A percentile compares a stretch with the other conserved stretches of the same genome.
These are phyloP conservation scores for Riptortus pedestris DNA, from an alignment of 1,140 invertebrate genomes.

Conservation along the genomic window DNA sequence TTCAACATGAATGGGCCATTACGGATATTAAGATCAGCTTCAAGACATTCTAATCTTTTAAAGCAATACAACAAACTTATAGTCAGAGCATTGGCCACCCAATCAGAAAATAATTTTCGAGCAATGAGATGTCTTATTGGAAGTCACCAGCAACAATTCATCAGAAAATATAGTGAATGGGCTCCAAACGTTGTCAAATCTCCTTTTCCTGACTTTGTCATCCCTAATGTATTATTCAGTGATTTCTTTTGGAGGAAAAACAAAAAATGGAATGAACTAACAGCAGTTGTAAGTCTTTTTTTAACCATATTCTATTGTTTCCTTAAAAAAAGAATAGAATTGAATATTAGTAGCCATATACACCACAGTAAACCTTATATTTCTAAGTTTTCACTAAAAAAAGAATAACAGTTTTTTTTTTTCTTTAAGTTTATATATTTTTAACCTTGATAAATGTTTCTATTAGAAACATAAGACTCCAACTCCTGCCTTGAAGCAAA, in stretches of 20 bases:
- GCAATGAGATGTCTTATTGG: too few species aligned
- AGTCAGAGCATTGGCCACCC: neutral
- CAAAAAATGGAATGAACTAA: conserved; percentile 46
- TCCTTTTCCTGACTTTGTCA: conserved; percentile 39
- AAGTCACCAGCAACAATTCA: neutral
- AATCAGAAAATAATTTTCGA: too few species aligned
- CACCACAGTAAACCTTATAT: too few species aligned
- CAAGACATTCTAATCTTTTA: neutral
- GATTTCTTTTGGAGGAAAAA: conserved; percentile 53
- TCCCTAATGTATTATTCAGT: conserved; percentile 45
- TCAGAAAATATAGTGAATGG: neutral
- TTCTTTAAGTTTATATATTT: too few species aligned
- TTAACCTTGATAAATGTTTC: too few species aligned
- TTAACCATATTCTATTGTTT: too few species aligned
- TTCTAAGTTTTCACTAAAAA: too few species aligned
- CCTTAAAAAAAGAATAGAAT: too few species aligned
- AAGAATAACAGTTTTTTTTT: too few species aligned
- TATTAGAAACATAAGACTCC: too few species aligned
- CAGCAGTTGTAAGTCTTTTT: conserved; percentile 45
- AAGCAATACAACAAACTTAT: neutral
- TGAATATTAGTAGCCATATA: too few species aligned
- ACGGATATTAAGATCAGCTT: neutral
- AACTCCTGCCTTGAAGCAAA: too few species aligned
- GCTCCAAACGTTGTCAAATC: conserved; percentile 26
- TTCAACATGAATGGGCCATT: neutral